Percentiles rank a stretch among this genome's conserved stretches.
Evolutionary conservation across 2,113 vertebrate genomes (phyloP).

Genomic region (Crotalus horridus): DNA sequence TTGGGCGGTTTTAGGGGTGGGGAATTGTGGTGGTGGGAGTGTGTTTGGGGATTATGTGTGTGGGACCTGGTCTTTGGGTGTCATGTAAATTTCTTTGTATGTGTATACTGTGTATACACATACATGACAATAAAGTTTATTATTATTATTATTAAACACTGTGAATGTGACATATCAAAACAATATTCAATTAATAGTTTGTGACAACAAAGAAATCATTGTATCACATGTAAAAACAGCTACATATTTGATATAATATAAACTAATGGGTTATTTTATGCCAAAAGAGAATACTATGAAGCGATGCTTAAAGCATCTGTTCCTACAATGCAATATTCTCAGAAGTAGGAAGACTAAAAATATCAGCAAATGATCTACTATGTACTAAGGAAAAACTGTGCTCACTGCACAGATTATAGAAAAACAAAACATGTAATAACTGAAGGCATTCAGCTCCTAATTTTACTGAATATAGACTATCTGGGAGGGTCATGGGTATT

Average conservation of each 20-base stretch:
- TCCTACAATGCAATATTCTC: not conserved
- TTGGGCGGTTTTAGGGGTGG: too few relatives aligned
- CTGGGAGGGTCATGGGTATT: not conserved
- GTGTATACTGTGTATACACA: too few relatives aligned
- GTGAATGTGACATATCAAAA: slow-evolving; percentile 14
- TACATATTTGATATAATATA: not conserved
- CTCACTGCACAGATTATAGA: not conserved
- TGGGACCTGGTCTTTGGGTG: too few relatives aligned
- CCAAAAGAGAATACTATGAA: slow-evolving; percentile 18
- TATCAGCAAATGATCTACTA: not conserved
- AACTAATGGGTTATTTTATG: not conserved
- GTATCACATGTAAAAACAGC: slow-evolving; percentile 15
- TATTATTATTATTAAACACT: not conserved
- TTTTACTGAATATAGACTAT: not conserved
- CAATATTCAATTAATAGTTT: not conserved
- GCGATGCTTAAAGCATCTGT: not conserved
- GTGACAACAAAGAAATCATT: slow-evolving; percentile 5
- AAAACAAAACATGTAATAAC: slow-evolving; percentile 1
- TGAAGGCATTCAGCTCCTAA: not conserved
- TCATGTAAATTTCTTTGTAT: too few relatives aligned
- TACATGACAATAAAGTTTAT: too few relatives aligned
- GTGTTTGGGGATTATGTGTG: too few relatives aligned
- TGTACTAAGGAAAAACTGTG: not conserved
- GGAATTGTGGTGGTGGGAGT: too few relatives aligned
- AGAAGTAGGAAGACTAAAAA: slow-evolving; percentile 9